Evolutionary conservation across 2,113 vertebrate species (phyloP), one percentile per base, ranked within the genome.

Genomic region (Prunella fulvescens): DNA sequence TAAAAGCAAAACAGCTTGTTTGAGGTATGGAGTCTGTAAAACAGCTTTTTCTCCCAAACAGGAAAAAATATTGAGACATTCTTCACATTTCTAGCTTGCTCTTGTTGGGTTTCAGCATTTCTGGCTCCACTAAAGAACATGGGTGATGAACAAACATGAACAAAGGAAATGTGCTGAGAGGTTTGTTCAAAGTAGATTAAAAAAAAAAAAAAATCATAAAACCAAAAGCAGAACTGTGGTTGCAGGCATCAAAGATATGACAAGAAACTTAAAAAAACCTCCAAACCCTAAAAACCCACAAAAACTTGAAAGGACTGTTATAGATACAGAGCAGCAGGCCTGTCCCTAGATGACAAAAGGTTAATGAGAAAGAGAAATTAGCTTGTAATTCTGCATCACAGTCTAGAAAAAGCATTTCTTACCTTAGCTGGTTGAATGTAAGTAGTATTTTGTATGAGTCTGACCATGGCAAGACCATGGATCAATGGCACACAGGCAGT

Each of bases 21-120:
- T 22, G 14, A 92, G 35, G 51, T 42, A 61, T 3, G 12, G 33
- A 45, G 35, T 24, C 88, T 70, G 29, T 18, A 86, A 88, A 3
- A 11, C 39, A 80, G 61, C 31, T 90, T 90, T 73, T 95, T 92
- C 37, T 69, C 62, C 66, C 50, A 76, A 50, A 92, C 0, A 66
- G 45, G 86, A 93, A 91, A 86, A 71, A 72, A 42, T 39, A 17
- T 74, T 62, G 45, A 91, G 42, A 77, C 56, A 71, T 92, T 93
- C 77, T 58, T 84, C 77, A 80, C 53, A 70, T 82, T 88, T 94
- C 88, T 93, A 53, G 26, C 48, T 93, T 2, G 4, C 14, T 93
- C 48, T 71, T 70, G 12, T 12, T 78, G 44, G 29, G 31, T n/a
- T 90, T 96, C 72, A 79, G 61, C 42, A 74, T 82, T 81, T 89